Percentiles rank a stretch among this genome's conserved stretches.
Evolutionary conservation across 2,797 vertebrate species (phyloP).

Genomic region (Artibeus lituratus): DNA sequence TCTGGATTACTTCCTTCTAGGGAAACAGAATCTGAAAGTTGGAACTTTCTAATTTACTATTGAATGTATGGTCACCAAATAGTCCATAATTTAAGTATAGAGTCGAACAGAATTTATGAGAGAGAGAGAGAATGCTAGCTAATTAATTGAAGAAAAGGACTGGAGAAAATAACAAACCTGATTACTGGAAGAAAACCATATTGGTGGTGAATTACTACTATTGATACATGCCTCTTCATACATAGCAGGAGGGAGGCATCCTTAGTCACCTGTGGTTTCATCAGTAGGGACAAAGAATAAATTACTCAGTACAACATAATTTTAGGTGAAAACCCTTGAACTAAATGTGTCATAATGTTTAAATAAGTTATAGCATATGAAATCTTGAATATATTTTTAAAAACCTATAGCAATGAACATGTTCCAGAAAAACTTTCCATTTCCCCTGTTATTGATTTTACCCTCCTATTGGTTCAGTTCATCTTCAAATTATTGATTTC

Average conservation of each 20-base stretch:
- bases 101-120: neutral
- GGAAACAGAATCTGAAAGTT: slow-evolving; percentile 4
- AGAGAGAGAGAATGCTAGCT: too few relatives aligned
- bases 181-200: neutral
- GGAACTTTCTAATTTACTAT: neutral
- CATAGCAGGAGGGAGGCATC: neutral
- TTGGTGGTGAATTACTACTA: neutral
- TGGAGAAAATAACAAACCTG: neutral
- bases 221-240: neutral
- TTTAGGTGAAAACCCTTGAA: neutral
- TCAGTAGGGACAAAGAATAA: neutral
- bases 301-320: neutral
- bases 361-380: neutral
- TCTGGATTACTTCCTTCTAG: neutral
- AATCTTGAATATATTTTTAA: neutral
- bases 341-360: neutral
- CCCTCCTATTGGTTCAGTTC: slow-evolving; percentile 40
- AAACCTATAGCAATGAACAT: neutral
- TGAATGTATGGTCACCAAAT: neutral
- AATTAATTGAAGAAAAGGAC: neutral
- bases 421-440: slow-evolving; percentile 25
- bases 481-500: slow-evolving; percentile 67
- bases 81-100: neutral
- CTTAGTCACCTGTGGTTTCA: neutral
- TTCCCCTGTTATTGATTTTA: slow-evolving; percentile 20